Evolutionary conservation across 2,797 vertebrate genomes (phyloP), one percentile per base, ranked within the genome.

Genomic region (Falco novaeseelandiae): DNA sequence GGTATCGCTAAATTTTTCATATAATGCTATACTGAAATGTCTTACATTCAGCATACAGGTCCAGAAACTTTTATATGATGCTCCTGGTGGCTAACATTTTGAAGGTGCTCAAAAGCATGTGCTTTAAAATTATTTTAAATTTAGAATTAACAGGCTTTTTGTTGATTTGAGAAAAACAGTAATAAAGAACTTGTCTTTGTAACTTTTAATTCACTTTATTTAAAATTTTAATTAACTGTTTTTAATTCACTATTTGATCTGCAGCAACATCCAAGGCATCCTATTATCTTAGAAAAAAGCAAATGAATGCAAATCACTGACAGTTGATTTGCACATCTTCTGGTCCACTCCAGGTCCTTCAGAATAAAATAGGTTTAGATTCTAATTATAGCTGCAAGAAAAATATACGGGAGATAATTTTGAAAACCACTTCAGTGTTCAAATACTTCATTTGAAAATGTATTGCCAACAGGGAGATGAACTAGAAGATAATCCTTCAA

Each of bases 381-480:
- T 96, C 94, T 97, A 97, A 96, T 97, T 96, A 94, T 90, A 87
- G 81, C 93, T 90, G 63, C 71, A 92, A 93, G 96, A 92, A 94
- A 96, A 96, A 93, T 94, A 96, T 82, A 91, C 67, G 52, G 83
- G 81, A 93, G 88, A 94, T 96, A 87, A 97, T 96, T 96, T 94
- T 63, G 19, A 96, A 97, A 97, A 86, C 92, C 93, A 96, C 95
- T 97, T 96, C 88, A 93, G 0, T 92, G 92, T 96, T 97, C 95
- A 97, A 94, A 96, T 96, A 97, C 93, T 97, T 96, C 95, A 97
- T 97, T 96, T 97, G 90, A 95, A 97, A 96, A 92, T 94, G 83
- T 94, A 87, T 95, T 96, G 87, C 96, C 94, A 96, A 90, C 95
- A 87, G 93, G 91, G 88, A 96, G 95, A 96, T 97, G 71, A 96